Base-by-base conservation (phyloP, 2,113 vertebrate species). In the Oncorhynchus mykiss region DNA sequence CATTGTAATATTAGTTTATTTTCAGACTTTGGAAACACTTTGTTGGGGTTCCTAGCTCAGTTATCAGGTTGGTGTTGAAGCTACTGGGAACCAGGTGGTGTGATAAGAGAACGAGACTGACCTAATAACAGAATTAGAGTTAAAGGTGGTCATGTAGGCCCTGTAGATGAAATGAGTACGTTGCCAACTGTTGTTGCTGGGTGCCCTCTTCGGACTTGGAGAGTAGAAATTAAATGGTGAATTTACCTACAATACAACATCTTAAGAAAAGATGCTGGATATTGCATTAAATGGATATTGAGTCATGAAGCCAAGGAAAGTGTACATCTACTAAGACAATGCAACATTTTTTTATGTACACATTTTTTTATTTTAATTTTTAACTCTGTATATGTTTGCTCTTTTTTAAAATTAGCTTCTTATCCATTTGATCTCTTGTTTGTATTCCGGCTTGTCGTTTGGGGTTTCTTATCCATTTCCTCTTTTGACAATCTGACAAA, bases 1-100 rank as follows among this genome's bases (percentile, higher is more conserved):
- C 88, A 90, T 93, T 92, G 90, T 91, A 75, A 85, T 22, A 84
- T 45, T 66, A 71, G 84, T 82, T 86, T 81, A 75, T 1, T 72
- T 29, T 72, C 39, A 49, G 22, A 57, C 70, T 74, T 39, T 31
- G 1, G 16, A 54, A n/a, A n/a, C 14, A 62, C 34, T 67, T 76
- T 27, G 20, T 22, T 20, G 5, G 9, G 39, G 39, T 45, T 11
- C 2, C 39, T 12, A 45, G 9, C 22, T 45, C 11, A 76, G 34
- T 80, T 76, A 45, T 45, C 9, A 48, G 34, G 9, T 0, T 18
- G 62, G 2, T 69, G 67, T 39, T 67, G 13, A 34, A 76, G 71
- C 3, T 1, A 67, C 2, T 7, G 11, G 2, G 49, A 11, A 18
- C n/a, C 13, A 2, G 12, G 67, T 72, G 71, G 78, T 65, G 25